Evolutionary conservation across 2,797 vertebrate genomes (phyloP), one percentile per base, ranked within the genome.

Genomic region (Pristis pectinata): DNA sequence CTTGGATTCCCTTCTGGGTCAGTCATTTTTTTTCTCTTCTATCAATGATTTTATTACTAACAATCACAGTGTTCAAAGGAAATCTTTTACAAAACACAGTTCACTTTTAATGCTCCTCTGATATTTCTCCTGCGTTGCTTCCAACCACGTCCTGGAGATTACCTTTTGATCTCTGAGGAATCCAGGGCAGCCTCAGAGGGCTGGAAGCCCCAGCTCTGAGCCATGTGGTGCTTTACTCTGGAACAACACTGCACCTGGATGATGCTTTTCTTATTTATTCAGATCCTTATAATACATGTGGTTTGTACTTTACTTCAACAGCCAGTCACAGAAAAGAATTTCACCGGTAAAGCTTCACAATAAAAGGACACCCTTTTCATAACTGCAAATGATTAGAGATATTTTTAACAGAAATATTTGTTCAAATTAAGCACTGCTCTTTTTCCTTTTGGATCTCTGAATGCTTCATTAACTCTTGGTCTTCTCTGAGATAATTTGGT

Each of bases 231-330:
- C 41, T 24, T 11, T 93, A 2, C 41, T 44, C 19, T 70, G 37
- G 91, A 70, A 70, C 92, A 94, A 49, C 22, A 93, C 27, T 94
- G 70, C 70, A 94, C 13, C 92, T 94, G 72, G 11, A 34, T 30
- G 27, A n/a, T 94, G 67, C 6, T 19, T 94, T 41, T 34, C 41
- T 19, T 13, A 15, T 1, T 56, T 53, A 56, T 27, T 49, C 5
- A 61, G 34, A 15, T 37, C 85, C n/a, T 10, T 24, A 37, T 41
- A 67, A 22, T 4, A 1, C 44, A 0, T 17, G 1, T 30, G 10
- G 27, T 59, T 30, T 17, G 59, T 19, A 64, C 17, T 22, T 64
- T 22, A 22, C 17, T 22, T 64, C 87, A 67, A 11, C n/a, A 11
- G 64, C 37, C 61, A 27, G 7, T 10, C n/a, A 11, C 19, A 6